Evolutionary conservation across 35 echinoderm and acorn worm species (phyloP), one percentile per base, ranked within the genome.

Genomic region (Diadema setosum): DNA sequence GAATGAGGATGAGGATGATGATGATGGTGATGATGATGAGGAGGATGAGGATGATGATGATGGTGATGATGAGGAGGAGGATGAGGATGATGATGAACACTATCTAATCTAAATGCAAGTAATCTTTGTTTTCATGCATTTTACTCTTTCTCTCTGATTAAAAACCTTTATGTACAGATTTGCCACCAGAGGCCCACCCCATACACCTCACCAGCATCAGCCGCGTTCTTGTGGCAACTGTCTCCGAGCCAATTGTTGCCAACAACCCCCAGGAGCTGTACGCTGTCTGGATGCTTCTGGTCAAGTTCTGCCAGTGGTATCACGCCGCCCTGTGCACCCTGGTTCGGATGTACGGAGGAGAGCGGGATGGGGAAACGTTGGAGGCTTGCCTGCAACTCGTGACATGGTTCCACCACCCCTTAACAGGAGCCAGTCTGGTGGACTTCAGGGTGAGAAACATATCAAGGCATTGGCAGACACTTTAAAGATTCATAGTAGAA

Each of bases 331-430:
- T 87, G 9, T 31, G 2, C 11, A 20, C 40, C 73, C 35, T 44
- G 2, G 37, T 78, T 20, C 7, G 36, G 20, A 18, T 9, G 9
- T 6, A 25, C 20, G 7, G 21, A 17, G 37, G 20, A 16, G 73
- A 11, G 1, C 21, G 25, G 40, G n/a, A 41, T 25, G 12, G 27
- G 2, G 40, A 26, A 8, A 18, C 25, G 5, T 29, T 2, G 36
- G 61, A 65, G 16, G 85, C 80, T n/a, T 83, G 88, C 18, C 57
- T 90, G 17, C 18, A 70, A 21, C 7, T 90, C 5, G 15, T 90
- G 12, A 50, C 23, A 15, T 90, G 88, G 88, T 90, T 83, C 37
- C 82, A 90, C 69, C 44, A 35, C 36, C 88, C 88, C 46, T 32
- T 90, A 1, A 33, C 63, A 29, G n/a, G n/a, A n/a, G n/a, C n/a